These are phyloP conservation scores for Macrotus californicus DNA, from an alignment of 2,113 vertebrate genomes.

Conservation along the genomic window DNA sequence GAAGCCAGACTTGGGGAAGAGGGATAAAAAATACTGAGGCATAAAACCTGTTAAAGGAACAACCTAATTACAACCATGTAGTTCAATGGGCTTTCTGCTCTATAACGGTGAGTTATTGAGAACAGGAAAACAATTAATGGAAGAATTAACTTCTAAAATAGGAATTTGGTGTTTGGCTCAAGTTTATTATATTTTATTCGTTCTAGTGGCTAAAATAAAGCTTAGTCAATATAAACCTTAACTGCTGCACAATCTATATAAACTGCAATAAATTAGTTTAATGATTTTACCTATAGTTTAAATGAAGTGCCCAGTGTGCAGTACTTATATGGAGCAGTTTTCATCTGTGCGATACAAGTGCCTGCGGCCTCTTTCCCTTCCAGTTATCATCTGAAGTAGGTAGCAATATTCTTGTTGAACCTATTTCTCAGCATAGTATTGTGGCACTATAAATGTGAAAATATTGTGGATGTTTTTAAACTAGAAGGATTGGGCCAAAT, in stretches of 20 bases:
- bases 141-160: conserved; percentile 49
- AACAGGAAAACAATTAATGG: conserved; percentile 61
- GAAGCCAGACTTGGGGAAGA: neutral
- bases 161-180: conserved; percentile 9
- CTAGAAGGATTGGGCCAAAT: neutral
- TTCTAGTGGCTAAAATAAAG: conserved; percentile 49
- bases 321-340: neutral
- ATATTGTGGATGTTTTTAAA: neutral
- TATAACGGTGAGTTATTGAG: conserved; percentile 50
- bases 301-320: neutral
- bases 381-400: neutral
- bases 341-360: neutral
- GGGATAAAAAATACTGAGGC: conserved; percentile 27
- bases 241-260: conserved; percentile 5
- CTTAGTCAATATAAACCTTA: conserved; percentile 23
- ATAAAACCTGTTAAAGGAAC: conserved; percentile 59
- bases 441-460: neutral
- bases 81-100: conserved; percentile 10
- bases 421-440: neutral
- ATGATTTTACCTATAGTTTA: conserved; percentile 38
- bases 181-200: conserved; percentile 46
- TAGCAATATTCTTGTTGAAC: neutral
- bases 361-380: neutral
- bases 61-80: conserved; percentile 49
- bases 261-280: conserved; percentile 40